Conservation (phyloP, 2,113 vertebrate genomes). For the Cynocephalus volans region DNA sequence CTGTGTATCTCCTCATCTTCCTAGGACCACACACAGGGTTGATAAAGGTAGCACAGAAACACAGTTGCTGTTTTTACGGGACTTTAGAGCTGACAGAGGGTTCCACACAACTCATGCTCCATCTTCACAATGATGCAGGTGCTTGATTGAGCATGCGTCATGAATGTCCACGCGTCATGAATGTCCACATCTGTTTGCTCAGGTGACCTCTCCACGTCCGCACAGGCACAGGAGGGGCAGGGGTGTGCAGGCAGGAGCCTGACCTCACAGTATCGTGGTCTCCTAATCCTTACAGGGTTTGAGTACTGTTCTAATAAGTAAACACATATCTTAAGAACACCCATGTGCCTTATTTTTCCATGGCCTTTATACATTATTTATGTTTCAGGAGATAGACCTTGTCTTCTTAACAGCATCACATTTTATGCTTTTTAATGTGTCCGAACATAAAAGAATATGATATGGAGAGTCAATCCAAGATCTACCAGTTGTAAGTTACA, state of each 20-base stretch:
- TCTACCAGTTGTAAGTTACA: background rate
- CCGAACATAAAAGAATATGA: background rate
- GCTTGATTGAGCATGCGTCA: rapidly evolving
- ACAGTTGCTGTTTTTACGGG: rapidly evolving
- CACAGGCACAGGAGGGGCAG: background rate
- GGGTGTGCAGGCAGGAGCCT: rapidly evolving
- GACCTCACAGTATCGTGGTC: rapidly evolving
- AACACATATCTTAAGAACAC: rapidly evolving
- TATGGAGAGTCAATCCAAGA: background rate
- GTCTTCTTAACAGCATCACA: background rate
- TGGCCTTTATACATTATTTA: background rate
- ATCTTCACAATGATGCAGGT: rapidly evolving
- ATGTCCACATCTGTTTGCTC: rapidly evolving
- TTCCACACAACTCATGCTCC: background rate
- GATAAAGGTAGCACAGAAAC: background rate
- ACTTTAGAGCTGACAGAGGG: no score
- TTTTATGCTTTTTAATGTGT: background rate
- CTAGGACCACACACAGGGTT: rapidly evolving
- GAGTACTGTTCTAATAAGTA: background rate
- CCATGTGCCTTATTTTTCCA: background rate
- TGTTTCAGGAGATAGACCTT: background rate
- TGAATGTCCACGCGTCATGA: rapidly evolving
- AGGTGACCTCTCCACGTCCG: rapidly evolving
- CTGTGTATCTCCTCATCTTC: background rate
- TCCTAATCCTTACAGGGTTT: rapidly evolving